Evolutionary conservation across 2,797 vertebrate species (phyloP), one percentile per base, ranked within the genome.

Genomic region (Avahi laniger): DNA sequence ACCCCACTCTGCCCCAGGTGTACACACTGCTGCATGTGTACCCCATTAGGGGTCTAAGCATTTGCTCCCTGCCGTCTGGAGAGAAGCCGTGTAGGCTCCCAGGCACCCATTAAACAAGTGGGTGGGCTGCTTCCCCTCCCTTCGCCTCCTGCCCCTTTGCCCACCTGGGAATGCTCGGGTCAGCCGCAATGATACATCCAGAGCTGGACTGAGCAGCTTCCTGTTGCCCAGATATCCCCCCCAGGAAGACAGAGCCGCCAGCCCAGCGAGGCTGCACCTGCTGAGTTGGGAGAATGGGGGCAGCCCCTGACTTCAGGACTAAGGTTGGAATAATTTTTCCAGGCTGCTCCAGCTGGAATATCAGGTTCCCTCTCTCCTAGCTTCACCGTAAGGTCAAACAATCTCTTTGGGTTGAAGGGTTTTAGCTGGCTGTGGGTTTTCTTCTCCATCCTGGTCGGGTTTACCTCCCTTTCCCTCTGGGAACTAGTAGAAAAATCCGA

Each of bases 11-110:
- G 12, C 2, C 22, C 43, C 8, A 0, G 14, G 63, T 82, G 4
- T 2, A 4, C 18, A 5, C 4, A 38, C 5, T 33, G 50, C 7
- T 20, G 57, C 57, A 7, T 0, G 0, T 22, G 22, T 17, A 2
- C 12, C 52, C 69, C 35, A 2, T 61, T 80, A 61, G 73, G 61
- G 54, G 7, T 54, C 87, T 84, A 22, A 79, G 41, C 63, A 7
- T 46, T 46, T 52, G 54, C 41, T 79, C 38, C 79, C 46, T 35
- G 41, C 46, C 41, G 46, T 69, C n/a, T 30, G 46, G 61, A 90
- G 92, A 18, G 88, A 88, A 81, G 80, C 85, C 0, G 7, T 79
- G 65, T 43, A 46, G 52, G 61, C 43, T 81, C 41, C 67, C 78
- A 65, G 94, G 59, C n/a, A 4, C 65, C 6, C 0, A 1, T 0